phyloP scores from a whole-genome alignment of 2,113 vertebrate genomes.

The Camelus dromedarius region DNA sequence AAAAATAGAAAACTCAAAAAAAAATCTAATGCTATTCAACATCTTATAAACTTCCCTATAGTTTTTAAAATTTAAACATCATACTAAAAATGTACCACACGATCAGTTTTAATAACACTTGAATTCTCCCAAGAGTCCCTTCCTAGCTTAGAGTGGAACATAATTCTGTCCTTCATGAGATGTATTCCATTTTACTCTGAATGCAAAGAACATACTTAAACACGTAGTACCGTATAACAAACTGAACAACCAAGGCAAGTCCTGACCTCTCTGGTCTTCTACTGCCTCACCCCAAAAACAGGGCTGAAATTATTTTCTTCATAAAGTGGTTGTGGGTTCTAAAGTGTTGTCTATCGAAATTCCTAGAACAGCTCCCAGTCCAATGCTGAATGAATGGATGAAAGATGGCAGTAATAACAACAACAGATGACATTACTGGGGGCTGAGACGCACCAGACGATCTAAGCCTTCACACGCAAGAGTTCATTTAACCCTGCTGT shows the following conservation, averaged over 20 bases:
- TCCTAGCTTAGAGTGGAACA: neutral
- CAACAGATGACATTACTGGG: neutral
- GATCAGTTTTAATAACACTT: conserved; percentile 29
- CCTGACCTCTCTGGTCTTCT: neutral
- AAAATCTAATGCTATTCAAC: neutral
- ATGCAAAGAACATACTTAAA: conserved; percentile 28
- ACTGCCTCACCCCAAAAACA: neutral
- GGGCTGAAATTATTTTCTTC: neutral
- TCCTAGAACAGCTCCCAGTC: neutral
- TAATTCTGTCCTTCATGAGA: neutral
- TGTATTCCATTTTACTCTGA: neutral
- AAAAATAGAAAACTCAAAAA: conserved; percentile 9
- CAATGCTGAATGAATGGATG: neutral
- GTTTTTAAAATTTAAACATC: conserved; percentile 52
- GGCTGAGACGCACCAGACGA: too few species aligned
- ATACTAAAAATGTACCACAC: neutral
- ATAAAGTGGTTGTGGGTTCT: neutral
- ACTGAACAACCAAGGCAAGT: neutral
- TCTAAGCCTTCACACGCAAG: neutral
- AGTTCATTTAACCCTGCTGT: neutral
- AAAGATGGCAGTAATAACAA: neutral
- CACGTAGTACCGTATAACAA: neutral
- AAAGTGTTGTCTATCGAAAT: neutral
- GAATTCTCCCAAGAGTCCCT: neutral
- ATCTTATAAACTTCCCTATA: conserved; percentile 27